These are phyloP conservation scores for Momotus momota DNA, from an alignment of 2,797 vertebrate species.

Conservation along the genomic window DNA sequence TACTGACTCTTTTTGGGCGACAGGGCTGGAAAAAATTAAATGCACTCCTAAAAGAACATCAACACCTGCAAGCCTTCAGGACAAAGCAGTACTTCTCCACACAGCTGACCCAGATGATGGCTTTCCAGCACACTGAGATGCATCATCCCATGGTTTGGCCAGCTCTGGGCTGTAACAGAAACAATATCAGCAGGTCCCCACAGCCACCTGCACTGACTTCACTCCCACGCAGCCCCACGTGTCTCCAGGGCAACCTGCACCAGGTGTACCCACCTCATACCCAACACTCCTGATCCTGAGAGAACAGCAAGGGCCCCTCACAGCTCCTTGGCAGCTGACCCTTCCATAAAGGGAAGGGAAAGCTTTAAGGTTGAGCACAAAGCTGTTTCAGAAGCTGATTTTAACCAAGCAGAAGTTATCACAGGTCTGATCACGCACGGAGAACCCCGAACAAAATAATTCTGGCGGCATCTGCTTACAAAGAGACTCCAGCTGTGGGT, in stretches of 20 bases:
- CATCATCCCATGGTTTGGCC: neutral
- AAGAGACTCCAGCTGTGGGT: neutral
- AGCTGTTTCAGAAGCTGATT: neutral
- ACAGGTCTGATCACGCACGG: neutral
- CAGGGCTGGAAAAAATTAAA: neutral
- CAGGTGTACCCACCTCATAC: neutral
- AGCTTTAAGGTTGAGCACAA: neutral
- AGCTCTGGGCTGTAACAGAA: neutral
- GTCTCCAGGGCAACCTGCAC: neutral
- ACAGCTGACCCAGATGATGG: neutral
- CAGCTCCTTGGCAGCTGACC: neutral
- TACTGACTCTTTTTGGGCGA: neutral
- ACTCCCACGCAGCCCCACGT: fast-evolving
- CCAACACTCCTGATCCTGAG: fast-evolving
- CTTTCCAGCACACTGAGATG: neutral
- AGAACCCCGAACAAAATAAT: neutral
- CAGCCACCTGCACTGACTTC: neutral
- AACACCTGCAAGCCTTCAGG: neutral
- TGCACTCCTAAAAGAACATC: neutral
- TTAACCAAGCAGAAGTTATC: neutral
- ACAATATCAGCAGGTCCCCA: neutral
- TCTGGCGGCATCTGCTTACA: neutral
- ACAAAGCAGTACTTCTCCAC: neutral
- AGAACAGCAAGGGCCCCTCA: neutral
- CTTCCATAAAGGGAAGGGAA: neutral